Conservation (phyloP, 2,888 invertebrate genomes). For the Aporophyla lueneburgensis region DNA sequence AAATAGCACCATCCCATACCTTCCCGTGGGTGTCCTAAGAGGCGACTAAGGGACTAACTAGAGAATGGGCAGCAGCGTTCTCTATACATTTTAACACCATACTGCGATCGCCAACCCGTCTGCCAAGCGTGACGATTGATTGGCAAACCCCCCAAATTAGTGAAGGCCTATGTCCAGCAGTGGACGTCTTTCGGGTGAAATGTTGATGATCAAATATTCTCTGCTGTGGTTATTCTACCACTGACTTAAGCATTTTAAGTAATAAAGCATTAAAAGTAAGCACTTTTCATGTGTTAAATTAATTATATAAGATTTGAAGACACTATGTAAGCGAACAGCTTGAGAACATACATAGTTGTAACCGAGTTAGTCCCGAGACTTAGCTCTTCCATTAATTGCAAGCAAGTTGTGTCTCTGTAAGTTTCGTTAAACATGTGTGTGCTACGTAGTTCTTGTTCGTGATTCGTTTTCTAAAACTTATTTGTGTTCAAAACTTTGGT, state of each 20-base stretch:
- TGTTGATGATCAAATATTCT: background rate
- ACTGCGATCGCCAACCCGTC: too few relatives aligned
- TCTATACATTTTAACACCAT: too few relatives aligned
- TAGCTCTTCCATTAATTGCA: slow-evolving; percentile 75
- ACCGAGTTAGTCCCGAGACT: slow-evolving; percentile 65
- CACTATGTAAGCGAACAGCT: slow-evolving; percentile 26
- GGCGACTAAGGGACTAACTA: too few relatives aligned
- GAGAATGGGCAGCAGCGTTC: too few relatives aligned
- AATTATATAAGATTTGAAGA: slow-evolving; percentile 17
- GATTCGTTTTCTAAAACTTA: slow-evolving; percentile 47
- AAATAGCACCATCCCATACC: too few relatives aligned
- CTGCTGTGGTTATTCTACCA: background rate
- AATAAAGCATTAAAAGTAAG: too few relatives aligned
- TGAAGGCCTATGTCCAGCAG: too few relatives aligned
- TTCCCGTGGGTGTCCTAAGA: too few relatives aligned
- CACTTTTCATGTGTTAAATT: background rate
- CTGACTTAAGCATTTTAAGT: too few relatives aligned
- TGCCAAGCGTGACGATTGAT: too few relatives aligned
- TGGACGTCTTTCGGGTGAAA: too few relatives aligned
- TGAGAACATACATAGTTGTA: slow-evolving; percentile 55
- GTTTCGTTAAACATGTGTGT: slow-evolving; percentile 65
- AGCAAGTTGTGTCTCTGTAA: slow-evolving; percentile 72
- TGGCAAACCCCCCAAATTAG: too few relatives aligned
- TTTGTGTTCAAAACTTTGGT: slow-evolving; percentile 15
- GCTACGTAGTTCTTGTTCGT: slow-evolving; percentile 39